phyloP scores from a whole-genome alignment of 2,888 invertebrate genomes.

The Meganola albula region DNA sequence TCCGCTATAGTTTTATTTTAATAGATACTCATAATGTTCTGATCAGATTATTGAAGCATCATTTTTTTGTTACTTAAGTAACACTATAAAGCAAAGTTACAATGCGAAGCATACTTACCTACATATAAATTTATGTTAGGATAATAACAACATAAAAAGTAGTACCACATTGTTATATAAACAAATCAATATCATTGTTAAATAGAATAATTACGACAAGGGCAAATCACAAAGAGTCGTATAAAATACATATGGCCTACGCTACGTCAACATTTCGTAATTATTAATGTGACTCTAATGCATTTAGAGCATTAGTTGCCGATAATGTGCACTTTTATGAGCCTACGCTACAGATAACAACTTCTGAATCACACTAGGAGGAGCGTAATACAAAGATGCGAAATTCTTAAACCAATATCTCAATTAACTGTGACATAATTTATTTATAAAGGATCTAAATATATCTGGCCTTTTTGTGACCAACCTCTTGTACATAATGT shows the following conservation, averaged over 20 bases:
- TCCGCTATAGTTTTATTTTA: too few species aligned
- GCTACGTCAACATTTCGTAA: constrained; percentile 52
- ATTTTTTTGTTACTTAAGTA: too few species aligned
- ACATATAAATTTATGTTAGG: too few species aligned
- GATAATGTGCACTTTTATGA: constrained; percentile 66
- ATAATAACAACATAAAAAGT: too few species aligned
- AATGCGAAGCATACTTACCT: too few species aligned
- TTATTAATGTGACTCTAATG: constrained; percentile 66
- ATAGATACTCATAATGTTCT: too few species aligned
- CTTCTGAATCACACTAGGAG: constrained; percentile 38
- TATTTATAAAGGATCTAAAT: constrained; percentile 25
- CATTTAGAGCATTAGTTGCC: constrained; percentile 58
- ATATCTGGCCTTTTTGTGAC: constrained; percentile 17
- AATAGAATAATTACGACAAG: too few species aligned
- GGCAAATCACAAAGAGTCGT: constrained; percentile 17
- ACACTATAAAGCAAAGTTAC: too few species aligned
- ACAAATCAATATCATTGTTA: too few species aligned
- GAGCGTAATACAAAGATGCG: constrained; percentile 10
- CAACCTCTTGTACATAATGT: constrained; percentile 10
- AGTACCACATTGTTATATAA: too few species aligned
- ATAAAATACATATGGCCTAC: constrained; percentile 34
- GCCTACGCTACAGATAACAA: constrained; percentile 49
- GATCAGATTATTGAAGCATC: too few species aligned
- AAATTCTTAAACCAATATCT: constrained; percentile 21
- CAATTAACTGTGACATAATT: constrained; percentile 35